A percentile compares a stretch with the other conserved stretches of the same genome.
phyloP scores from a whole-genome alignment of 2,113 vertebrate species.

The Piprites chloris region DNA sequence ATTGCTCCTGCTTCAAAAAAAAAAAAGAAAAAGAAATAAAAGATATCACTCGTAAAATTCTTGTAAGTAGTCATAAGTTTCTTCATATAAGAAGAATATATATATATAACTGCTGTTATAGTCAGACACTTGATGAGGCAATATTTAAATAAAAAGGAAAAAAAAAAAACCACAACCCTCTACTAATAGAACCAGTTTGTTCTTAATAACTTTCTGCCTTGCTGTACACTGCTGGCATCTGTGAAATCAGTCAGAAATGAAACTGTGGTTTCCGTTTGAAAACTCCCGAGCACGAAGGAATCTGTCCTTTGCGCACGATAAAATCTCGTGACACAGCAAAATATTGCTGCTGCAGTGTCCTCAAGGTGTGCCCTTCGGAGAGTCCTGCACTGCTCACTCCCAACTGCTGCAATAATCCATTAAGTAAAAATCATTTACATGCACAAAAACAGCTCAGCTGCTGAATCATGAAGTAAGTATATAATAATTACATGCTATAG shows the following conservation, averaged over 20 bases:
- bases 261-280: not conserved
- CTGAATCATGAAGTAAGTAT: slow-evolving; percentile 55
- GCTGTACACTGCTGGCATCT: not conserved
- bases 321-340: slow-evolving; percentile 66
- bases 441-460: slow-evolving; percentile 53
- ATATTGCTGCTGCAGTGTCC: slow-evolving; percentile 68
- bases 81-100: too few relatives aligned
- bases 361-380: slow-evolving; percentile 53
- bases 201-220: not conserved
- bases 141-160: not conserved
- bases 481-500: not conserved
- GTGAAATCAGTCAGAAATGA: not conserved
- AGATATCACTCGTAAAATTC: not conserved
- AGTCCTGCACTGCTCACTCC: slow-evolving; percentile 27
- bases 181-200: not conserved
- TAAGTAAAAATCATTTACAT: slow-evolving; percentile 53
- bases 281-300: not conserved
- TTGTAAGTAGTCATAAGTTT: not conserved
- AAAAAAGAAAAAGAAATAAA: not conserved
- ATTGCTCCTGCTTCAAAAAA: not conserved
- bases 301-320: slow-evolving; percentile 58
- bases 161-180: not conserved
- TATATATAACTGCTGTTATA: not conserved
- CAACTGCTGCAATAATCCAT: slow-evolving; percentile 58
- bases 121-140: not conserved